Evolutionary conservation across 2,797 vertebrate species (phyloP), one percentile per base, ranked within the genome.

Genomic region (Benthosema pterotum): DNA sequence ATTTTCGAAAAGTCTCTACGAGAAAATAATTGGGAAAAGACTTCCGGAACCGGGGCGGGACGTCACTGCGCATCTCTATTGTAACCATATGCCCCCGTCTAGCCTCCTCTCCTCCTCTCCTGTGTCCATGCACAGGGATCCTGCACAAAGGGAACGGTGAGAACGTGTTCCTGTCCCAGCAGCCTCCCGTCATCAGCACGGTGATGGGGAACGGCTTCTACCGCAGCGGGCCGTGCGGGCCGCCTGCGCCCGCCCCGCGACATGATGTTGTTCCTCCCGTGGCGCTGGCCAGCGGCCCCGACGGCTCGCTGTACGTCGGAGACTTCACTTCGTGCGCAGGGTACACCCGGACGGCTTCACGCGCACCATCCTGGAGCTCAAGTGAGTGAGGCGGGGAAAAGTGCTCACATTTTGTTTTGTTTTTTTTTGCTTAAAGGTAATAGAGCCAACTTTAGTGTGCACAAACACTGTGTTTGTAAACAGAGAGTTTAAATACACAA

Each of bases 101-200:
- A n/a, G n/a, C n/a, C n/a, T n/a, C n/a, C n/a, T n/a, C n/a, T n/a
- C n/a, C n/a, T n/a, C n/a, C n/a, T n/a, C 14, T 18, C 8, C 18
- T 32, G 28, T 32, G 3, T 28, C n/a, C 50, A n/a, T n/a, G n/a
- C 11, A 45, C 6, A 99, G 97, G 97, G 82, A 97, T 98, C 67
- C 90, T 98, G 53, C 96, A 98, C 88, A 99, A 98, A 91, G 97
- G 97, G 72, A 96, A 98, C 2, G 97, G 97, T 61, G 97, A 99
- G 83, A 99, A 97, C 65, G 83, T 98, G 79, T 98, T 96, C 88
- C 95, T 98, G 71, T 97, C 96, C 82, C 96, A 98, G 92, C 97
- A 98, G 80, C 97, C 96, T 0, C 92, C 94, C 0, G 93, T 99
- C 60, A 95, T 99, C 84, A 87, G 90, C 68, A 98, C 94, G 0